These are phyloP conservation scores for Gephyroberyx darwinii DNA, from an alignment of 2,797 vertebrate species.

Conservation along the genomic window DNA sequence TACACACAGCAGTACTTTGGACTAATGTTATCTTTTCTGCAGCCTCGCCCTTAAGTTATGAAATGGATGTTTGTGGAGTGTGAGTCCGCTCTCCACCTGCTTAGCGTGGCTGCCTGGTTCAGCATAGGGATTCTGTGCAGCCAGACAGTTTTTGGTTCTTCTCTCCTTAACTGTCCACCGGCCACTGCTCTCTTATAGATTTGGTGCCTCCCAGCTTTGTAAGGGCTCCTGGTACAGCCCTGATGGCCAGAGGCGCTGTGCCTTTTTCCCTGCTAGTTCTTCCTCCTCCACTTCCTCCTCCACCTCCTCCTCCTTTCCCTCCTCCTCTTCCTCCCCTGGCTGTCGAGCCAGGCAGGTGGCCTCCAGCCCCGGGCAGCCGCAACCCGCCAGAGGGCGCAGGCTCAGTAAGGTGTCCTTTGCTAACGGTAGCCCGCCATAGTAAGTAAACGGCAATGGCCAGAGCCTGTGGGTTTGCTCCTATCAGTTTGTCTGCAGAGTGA, in stretches of 20 bases:
- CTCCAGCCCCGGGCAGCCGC: conserved; percentile 75
- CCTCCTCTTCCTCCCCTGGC: conserved; percentile 51
- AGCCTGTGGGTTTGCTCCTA: conserved; percentile 62
- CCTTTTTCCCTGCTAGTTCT: conserved; percentile 73
- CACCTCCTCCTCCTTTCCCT: conserved; percentile 65
- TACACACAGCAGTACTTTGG: conserved; percentile 6
- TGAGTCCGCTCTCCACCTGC: conserved; percentile 6
- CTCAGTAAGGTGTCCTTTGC: conserved; percentile 79
- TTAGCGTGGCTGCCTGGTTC: conserved; percentile 28
- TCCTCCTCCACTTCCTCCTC: conserved; percentile 74
- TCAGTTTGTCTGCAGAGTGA: conserved; percentile 56
- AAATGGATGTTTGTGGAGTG: neutral
- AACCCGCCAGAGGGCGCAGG: conserved; percentile 80
- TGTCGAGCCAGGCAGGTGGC: conserved; percentile 73
- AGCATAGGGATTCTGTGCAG: too few species aligned
- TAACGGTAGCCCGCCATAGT: conserved; percentile 83
- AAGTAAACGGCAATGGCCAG: conserved; percentile 73
- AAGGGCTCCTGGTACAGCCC: conserved; percentile 71
- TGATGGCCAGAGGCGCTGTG: conserved; percentile 69
- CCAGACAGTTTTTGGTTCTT: too few species aligned
- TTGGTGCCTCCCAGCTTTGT: conserved; percentile 59
- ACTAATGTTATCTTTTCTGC: conserved; percentile 26
- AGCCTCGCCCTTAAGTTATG: neutral
- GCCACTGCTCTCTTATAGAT: conserved; percentile 80
- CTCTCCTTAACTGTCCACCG: conserved; percentile 62